phyloP scores from a whole-genome alignment of 2,797 vertebrate species.

The Bovichtus diacanthus region DNA sequence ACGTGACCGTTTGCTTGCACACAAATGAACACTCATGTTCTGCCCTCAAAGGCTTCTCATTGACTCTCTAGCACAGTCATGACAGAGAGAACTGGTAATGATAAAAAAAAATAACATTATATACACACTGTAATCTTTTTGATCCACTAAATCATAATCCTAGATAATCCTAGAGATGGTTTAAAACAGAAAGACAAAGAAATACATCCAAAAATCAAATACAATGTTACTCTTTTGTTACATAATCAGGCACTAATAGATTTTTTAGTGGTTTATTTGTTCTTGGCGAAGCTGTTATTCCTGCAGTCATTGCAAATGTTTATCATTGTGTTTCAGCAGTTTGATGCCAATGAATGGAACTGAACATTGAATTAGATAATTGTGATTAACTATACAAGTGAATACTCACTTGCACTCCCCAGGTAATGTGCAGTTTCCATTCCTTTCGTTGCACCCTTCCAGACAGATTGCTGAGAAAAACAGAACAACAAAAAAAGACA shows the following conservation, averaged over 20 bases:
- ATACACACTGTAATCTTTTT: not conserved
- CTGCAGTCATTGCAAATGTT: not conserved
- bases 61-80: not conserved
- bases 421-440: constrained; percentile 93
- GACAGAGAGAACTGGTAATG: not conserved
- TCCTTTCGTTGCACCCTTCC: constrained; percentile 93
- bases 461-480: constrained; percentile 91
- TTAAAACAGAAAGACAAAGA: not conserved
- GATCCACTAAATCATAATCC: not conserved
- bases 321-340: not conserved
- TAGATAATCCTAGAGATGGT: not conserved
- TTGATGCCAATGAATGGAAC: not conserved
- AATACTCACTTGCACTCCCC: constrained; percentile 96
- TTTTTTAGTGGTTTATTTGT: not conserved
- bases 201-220: not conserved
- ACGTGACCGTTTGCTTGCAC: constrained; percentile 38
- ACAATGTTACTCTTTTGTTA: not conserved
- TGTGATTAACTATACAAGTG: not conserved
- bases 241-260: not conserved
- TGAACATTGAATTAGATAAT: not conserved
- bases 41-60: not conserved
- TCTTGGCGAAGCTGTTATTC: not conserved
- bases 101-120: not conserved
- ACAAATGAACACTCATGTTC: constrained; percentile 11
- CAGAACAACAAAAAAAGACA: not conserved